Base-by-base conservation (phyloP, 1,140 invertebrate genomes). In the Pseudomyrmex concolor region DNA sequence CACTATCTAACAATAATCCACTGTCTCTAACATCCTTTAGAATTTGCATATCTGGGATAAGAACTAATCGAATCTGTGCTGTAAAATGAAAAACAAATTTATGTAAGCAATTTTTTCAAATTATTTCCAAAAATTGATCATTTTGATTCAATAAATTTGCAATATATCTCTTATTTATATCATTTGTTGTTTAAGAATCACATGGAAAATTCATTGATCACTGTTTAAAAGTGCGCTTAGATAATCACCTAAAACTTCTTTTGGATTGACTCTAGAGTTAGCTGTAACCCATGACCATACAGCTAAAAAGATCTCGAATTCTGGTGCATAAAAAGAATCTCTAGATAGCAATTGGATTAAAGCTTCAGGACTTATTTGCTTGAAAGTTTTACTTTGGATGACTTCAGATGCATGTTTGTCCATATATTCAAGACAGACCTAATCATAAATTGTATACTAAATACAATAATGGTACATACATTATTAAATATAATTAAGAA, bases 311-410 rank as follows among this genome's bases (percentile, higher is more conserved):
- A 99, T 99, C 89, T 99, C 97, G 34, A 99, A 97, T 95, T 99
- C 99, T 4, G 97, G 96, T 0, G 98, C 98, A 95, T 97, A 99
- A 94, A 99, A 99, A 1, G 98, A 99, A 94, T 99, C 97, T 68
- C 98, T 95, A 66, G 96, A 95, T 54, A 99, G 95, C n/a, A 99
- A 95, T 91, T 98, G 97, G 88, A 96, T 96, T 19, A 98, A 91
- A 2, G 97, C 97, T 90, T 95, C 95, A 95, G 97, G 88, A 77
- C 98, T 99, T 4, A 99, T 94, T 89, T 96, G 95, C 10, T 97
- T 92, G 93, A 99, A 99, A 12, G 96, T 96, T 86, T 98, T 97
- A 90, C 98, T 97, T 74, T 96, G 94, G 57, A 99, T 95, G 12
- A 99, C 96, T 68, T 98, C 96, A 0, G 94, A 93, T 3, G 99